Evolutionary conservation across 2,888 invertebrate genomes (phyloP).

Genomic region (Pyrgus malvae): DNA sequence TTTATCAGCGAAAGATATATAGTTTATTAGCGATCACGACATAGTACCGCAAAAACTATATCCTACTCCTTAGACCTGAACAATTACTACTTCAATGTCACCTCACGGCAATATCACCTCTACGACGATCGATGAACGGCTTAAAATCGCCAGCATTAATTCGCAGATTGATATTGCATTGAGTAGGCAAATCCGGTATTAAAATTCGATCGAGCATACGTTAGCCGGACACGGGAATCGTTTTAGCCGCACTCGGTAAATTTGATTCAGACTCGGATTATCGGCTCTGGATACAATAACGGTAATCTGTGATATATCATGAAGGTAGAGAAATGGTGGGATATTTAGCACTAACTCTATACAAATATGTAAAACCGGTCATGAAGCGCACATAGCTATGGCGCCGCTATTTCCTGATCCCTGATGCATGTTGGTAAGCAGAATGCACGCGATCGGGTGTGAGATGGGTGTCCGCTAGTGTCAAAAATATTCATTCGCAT

Average conservation of each 20-base stretch:
- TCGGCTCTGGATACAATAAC: slow-evolving; percentile 17
- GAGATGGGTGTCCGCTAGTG: too few species aligned
- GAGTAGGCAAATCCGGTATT: slow-evolving; percentile 69
- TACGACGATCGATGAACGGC: slow-evolving; percentile 45
- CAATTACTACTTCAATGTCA: background rate
- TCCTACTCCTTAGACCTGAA: slow-evolving; percentile 5
- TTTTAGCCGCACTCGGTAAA: slow-evolving; percentile 61
- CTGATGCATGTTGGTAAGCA: too few species aligned
- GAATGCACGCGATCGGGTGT: too few species aligned
- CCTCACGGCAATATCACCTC: slow-evolving; percentile 37
- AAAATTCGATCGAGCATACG: slow-evolving; percentile 71
- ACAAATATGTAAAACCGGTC: too few species aligned
- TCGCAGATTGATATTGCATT: slow-evolving; percentile 53
- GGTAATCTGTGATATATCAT: slow-evolving; percentile 14
- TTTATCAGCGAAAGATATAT: too few species aligned
- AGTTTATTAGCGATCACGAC: too few species aligned
- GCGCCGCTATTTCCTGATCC: too few species aligned
- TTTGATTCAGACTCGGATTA: slow-evolving; percentile 37
- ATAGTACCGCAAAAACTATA: background rate
- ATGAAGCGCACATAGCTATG: too few species aligned
- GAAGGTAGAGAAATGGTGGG: background rate
- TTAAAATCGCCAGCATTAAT: slow-evolving; percentile 48
- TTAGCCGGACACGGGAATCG: slow-evolving; percentile 73
- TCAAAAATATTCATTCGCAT: too few species aligned
- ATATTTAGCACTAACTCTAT: too few species aligned